phyloP scores from a whole-genome alignment of 2,113 vertebrate species.

The Gavia stellata region DNA sequence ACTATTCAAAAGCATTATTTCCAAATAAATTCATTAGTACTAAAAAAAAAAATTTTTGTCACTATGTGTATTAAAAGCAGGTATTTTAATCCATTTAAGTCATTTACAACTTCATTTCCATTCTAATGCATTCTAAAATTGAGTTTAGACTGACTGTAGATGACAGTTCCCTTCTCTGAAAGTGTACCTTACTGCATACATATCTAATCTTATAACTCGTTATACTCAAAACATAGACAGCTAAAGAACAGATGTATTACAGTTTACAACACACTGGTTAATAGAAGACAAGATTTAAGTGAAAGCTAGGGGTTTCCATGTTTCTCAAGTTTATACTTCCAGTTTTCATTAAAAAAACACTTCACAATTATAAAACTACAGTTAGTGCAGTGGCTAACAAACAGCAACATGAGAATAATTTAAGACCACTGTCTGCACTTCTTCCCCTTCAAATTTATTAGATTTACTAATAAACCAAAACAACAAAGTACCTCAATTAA shows the following conservation, averaged over 20 bases:
- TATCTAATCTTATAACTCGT: not conserved
- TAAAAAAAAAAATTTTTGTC: not conserved
- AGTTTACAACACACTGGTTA: not conserved
- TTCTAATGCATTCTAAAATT: not conserved
- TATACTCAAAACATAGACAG: not conserved
- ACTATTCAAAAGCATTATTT: not conserved
- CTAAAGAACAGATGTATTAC: not conserved
- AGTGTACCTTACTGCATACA: not conserved
- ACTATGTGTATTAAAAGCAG: not conserved
- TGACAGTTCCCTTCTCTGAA: not conserved
- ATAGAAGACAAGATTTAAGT: not conserved
- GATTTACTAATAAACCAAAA: not conserved
- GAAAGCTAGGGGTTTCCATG: not conserved
- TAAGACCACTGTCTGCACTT: not conserved
- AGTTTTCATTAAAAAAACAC: not conserved
- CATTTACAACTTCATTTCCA: not conserved
- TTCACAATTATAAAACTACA: not conserved
- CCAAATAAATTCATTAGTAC: not conserved
- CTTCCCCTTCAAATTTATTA: not conserved
- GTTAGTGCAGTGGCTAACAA: not conserved
- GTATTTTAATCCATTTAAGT: not conserved
- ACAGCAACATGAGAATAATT: not conserved
- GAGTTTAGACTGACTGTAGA: not conserved
- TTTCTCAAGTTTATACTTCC: not conserved
- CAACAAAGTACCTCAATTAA: not conserved